Evolutionary conservation across 2,888 invertebrate species (phyloP), one percentile per base, ranked within the genome.

Genomic region (Protula sp.): DNA sequence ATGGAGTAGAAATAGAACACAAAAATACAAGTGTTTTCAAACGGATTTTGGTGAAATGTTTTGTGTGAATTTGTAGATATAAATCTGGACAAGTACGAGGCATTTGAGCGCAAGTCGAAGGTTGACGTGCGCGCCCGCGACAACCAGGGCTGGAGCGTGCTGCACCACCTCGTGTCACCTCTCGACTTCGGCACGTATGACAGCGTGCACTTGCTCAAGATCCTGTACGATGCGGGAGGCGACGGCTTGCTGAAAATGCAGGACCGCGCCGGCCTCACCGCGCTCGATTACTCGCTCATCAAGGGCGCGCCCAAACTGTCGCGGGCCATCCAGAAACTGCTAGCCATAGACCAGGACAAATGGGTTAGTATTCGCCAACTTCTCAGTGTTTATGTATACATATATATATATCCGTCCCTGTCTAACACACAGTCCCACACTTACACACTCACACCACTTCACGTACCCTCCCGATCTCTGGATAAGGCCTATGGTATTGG

Each of bases 81-180:
- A 1, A 26, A 54, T 54, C 51, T 67, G 61, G 47, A 58, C 38
- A 9, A 38, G 19, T 38, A 38, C 19, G 38, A 19, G 9, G 19
- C 38, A 14, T 38, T 38, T 38, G 38, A 38, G 19, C 73, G 74
- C 61, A 77, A 72, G 2, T 78, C 76, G 57, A 51, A 66, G n/a
- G 72, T 78, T 2, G 69, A 77, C 56, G 55, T 80, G 29, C 67
- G 70, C 14, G 67, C 66, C 2, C 62, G 61, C 51, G 82, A 83
- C 67, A 65, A 62, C 26, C 69, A 75, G 56, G 80, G 81, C 28
- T 76, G 75, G 74, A 79, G 80, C 1, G 77, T 76, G 1, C 60
- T 81, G 22, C 81, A 82, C 63, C 76, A 81, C 63, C 70, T 80
- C 24, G 77, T 81, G 30, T 56, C 72, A 67, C 79, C 82, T 1